Base-by-base conservation (phyloP, 2,888 invertebrate species). In the Andrena dorsata region DNA sequence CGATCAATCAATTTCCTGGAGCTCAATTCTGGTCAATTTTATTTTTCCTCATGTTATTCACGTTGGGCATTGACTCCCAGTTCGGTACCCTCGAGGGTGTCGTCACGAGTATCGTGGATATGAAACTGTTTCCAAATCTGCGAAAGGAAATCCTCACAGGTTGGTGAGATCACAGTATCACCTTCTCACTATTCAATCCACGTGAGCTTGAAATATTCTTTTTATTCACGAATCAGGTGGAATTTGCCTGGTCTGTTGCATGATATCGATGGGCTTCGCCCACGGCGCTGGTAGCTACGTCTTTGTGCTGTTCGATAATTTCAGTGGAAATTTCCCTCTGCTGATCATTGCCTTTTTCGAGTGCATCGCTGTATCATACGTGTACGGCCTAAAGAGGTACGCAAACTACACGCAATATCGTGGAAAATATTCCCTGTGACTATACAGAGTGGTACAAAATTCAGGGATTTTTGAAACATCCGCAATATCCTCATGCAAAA, bases 41-140 rank as follows among this genome's bases (percentile, higher is more conserved):
- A 13, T 99, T 99, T 95, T 99, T 99, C 94, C 95, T 99, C 70
- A 99, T 99, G 99, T 96, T 99, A 49, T 98, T 99, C 93, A 98
- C 98, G 0, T 95, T 99, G 77, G 99, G 99, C 6, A 98, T 99
- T 83, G 99, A 99, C 94, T 99, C 98, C 0, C 99, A 99, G 93
- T 99, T 99, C 92, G 98, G 98, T 0, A 99, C 98, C 0, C 94
- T 99, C 26, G 99, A 99, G 94, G 99, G 99, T 4, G 98, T 99
- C 20, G 98, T 98, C 72, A 99, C 99, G 0, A 98, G 98, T 1
- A 96, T 99, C 80, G 98, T 98, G 60, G 99, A 99, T 92, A 97
- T 99, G 96, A 98, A 98, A 92, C 94, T 99, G 16, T 98, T 98
- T 92, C 98, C 98, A 0, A 98, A 98, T 93, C 94, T 98, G 76